These are phyloP conservation scores for Gerris buenoi DNA, from an alignment of 1,140 invertebrate species.

Conservation along the genomic window DNA sequence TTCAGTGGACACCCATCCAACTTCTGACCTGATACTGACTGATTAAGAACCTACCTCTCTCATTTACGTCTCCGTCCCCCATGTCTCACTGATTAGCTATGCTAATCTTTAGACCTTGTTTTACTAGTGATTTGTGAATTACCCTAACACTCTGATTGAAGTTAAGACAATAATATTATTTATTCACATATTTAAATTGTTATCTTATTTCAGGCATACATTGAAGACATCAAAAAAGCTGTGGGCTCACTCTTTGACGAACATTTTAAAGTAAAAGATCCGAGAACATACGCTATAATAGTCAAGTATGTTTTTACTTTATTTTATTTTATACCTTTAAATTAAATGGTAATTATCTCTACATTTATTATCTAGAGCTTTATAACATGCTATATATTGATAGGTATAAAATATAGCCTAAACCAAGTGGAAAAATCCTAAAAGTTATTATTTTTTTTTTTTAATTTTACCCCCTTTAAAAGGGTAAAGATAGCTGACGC, in stretches of 20 bases:
- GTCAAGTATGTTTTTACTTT: conserved; percentile 48
- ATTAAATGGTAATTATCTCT: too few species aligned
- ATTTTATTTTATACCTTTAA: too few species aligned
- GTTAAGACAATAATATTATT: not conserved
- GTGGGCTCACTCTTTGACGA: conserved; percentile 51
- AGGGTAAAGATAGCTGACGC: too few species aligned
- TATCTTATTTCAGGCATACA: conserved; percentile 34
- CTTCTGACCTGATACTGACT: not conserved
- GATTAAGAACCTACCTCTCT: not conserved
- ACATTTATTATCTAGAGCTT: too few species aligned
- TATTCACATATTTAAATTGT: not conserved
- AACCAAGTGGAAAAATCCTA: too few species aligned
- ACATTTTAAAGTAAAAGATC: conserved; percentile 49
- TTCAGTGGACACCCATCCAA: too few species aligned
- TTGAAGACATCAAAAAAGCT: conserved; percentile 51
- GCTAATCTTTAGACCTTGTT: too few species aligned
- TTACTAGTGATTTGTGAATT: too few species aligned
- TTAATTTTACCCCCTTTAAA: too few species aligned
- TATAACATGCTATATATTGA: too few species aligned
- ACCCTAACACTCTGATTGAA: not conserved
- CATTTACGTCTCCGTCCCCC: not conserved
- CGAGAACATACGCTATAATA: conserved; percentile 57
- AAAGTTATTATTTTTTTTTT: too few species aligned
- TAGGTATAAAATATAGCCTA: too few species aligned
- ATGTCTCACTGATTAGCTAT: not conserved